A percentile compares a stretch with the other conserved stretches of the same genome.
Evolutionary conservation across 37 sponge, comb jelly and placozoan genomes (phyloP).

Genomic region (Dysidea cf. avara): DNA sequence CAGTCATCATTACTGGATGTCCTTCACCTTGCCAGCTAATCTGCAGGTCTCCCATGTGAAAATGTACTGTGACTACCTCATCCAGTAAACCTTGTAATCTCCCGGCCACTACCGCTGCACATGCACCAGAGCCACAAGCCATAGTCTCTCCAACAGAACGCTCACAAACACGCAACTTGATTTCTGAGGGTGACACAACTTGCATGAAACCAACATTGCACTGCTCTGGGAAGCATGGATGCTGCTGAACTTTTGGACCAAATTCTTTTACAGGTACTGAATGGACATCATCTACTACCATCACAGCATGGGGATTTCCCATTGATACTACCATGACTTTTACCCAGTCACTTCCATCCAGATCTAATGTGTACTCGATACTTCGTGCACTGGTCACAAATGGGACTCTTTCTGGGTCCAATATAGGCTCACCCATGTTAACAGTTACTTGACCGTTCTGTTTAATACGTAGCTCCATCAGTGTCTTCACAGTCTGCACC

Average conservation of each 20-base stretch:
- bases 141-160: conserved; percentile 11
- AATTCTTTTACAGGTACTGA: neutral
- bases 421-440: neutral
- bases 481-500: neutral
- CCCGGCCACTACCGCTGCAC: conserved; percentile 5
- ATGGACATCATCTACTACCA: neutral
- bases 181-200: neutral
- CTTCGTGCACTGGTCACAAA: neutral
- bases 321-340: neutral
- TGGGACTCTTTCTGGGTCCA: neutral
- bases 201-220: conserved; percentile 1
- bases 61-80: neutral
- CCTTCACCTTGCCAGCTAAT: neutral
- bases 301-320: neutral
- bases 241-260: neutral
- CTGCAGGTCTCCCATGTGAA: neutral
- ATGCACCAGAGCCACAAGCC: conserved; percentile 17
- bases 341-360: neutral
- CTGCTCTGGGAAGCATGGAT: neutral
- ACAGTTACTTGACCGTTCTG: neutral
- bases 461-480: neutral
- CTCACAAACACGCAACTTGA: neutral
- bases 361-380: neutral
- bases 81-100: neutral
- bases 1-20: neutral